Conservation (phyloP, 2,797 vertebrate genomes). For the Discoglossus pictus region DNA sequence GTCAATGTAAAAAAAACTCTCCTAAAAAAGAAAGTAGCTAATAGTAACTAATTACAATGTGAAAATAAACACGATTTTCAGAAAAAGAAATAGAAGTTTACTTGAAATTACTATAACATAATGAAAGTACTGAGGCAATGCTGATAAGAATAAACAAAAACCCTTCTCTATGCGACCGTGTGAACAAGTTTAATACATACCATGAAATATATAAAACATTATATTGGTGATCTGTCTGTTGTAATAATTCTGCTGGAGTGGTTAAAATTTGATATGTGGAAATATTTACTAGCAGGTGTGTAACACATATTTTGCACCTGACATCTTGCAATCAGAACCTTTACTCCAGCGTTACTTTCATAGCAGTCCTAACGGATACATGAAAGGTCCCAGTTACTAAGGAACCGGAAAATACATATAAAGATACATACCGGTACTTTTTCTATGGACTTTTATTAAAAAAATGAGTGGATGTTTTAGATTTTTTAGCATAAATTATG, state of each 20-base stretch:
- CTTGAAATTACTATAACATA: too few species aligned
- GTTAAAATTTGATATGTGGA: background rate
- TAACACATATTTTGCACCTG: constrained; percentile 1
- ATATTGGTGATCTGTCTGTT: constrained; percentile 1
- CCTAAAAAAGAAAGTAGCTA: background rate
- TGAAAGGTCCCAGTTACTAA: too few species aligned
- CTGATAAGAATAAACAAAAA: constrained; percentile 7
- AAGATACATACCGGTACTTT: too few species aligned
- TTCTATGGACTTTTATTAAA: too few species aligned
- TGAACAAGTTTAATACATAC: background rate
- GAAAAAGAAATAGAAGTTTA: constrained; percentile 6
- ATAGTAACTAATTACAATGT: background rate
- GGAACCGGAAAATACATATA: too few species aligned
- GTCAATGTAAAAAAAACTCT: too few species aligned
- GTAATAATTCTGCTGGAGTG: background rate
- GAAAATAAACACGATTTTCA: constrained; percentile 2
- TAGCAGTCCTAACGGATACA: too few species aligned
- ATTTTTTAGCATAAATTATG: too few species aligned
- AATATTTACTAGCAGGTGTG: constrained; percentile 4
- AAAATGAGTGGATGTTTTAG: too few species aligned
- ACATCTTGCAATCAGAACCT: too few species aligned
- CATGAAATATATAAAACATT: constrained; percentile 2
- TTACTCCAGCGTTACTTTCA: too few species aligned
- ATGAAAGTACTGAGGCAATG: too few species aligned
- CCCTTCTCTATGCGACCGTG: background rate